A percentile compares a stretch with the other conserved stretches of the same genome.
Conservation (phyloP, 1,140 invertebrate genomes). For the Macrostomum lignano region DNA sequence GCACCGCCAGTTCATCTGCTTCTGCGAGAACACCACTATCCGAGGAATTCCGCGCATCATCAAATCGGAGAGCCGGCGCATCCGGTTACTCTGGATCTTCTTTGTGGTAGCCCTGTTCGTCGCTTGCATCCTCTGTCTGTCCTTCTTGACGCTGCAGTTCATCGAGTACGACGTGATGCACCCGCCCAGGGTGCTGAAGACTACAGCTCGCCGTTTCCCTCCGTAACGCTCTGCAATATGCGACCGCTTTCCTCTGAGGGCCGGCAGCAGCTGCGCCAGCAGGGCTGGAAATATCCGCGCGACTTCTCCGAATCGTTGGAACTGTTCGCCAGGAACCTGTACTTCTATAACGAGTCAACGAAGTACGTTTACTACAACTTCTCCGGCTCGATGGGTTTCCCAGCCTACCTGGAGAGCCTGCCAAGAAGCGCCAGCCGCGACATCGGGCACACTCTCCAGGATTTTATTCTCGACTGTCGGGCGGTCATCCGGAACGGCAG, state of each 20-base stretch:
- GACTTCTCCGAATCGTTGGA: neutral
- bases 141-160: neutral
- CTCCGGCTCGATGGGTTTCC: neutral
- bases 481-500: slow-evolving; percentile 4
- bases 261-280: neutral
- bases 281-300: neutral
- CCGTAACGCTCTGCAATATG: slow-evolving; percentile 1
- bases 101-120: slow-evolving; percentile 1
- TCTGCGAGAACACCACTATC: slow-evolving; percentile 2
- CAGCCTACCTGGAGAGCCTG: neutral
- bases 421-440: neutral
- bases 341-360: neutral
- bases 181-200: neutral
- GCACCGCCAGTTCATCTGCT: neutral
- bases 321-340: neutral
- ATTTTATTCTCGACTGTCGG: slow-evolving; percentile 4
- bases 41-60: slow-evolving; percentile 1
- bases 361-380: neutral
- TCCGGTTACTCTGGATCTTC: slow-evolving; percentile 1
- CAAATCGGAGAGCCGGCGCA: neutral
- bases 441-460: neutral
- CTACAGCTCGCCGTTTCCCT: slow-evolving; percentile 1
- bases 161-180: slow-evolving; percentile 1
- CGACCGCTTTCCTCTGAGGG: neutral
- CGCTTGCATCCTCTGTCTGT: neutral